Conservation (phyloP, 2,797 vertebrate species). For the Ammospiza maritima region DNA sequence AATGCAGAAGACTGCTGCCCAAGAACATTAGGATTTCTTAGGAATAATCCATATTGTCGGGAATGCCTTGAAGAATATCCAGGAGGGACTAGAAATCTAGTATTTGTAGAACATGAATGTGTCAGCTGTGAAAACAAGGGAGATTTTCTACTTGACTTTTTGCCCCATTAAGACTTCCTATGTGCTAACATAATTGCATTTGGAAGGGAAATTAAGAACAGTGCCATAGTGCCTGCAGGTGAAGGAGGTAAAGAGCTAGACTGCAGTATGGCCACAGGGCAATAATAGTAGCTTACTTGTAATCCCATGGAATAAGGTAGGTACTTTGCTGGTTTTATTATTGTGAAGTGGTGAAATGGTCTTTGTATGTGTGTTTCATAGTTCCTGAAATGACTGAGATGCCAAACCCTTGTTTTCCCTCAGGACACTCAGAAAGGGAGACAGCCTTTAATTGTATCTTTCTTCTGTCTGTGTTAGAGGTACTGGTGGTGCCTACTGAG, state of each 20-base stretch:
- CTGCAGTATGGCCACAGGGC: neutral
- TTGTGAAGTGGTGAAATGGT: neutral
- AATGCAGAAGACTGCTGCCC: neutral
- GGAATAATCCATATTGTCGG: slow-evolving; percentile 7
- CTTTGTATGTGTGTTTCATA: neutral
- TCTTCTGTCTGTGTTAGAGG: neutral
- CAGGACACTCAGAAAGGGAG: neutral
- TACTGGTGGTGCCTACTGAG: neutral
- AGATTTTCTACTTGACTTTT: neutral
- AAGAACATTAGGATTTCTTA: neutral
- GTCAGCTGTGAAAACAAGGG: slow-evolving; percentile 10
- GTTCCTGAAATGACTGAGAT: neutral
- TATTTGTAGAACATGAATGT: neutral
- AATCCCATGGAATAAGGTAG: neutral
- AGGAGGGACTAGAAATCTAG: neutral
- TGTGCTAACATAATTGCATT: neutral
- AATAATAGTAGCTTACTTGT: neutral
- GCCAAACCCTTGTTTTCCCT: neutral
- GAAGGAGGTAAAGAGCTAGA: neutral
- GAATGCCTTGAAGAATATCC: slow-evolving; percentile 18
- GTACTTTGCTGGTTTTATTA: neutral
- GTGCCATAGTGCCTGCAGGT: neutral
- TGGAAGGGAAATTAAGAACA: neutral
- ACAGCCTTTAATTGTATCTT: neutral
- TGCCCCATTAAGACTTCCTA: neutral